Base-by-base conservation (phyloP, 2,888 invertebrate species). In the Epistrophe grossulariae region DNA sequence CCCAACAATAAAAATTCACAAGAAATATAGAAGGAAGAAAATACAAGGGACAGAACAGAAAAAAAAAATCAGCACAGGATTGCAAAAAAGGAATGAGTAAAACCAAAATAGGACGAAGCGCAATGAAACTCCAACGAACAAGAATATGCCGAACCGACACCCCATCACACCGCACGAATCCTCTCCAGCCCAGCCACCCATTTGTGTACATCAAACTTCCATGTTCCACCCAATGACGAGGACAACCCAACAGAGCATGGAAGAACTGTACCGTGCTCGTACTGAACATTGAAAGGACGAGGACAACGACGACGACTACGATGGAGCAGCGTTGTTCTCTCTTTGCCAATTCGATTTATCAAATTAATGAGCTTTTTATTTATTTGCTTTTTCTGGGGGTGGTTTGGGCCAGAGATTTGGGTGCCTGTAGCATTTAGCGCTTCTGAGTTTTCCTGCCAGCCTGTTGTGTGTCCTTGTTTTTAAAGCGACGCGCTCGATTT, bases 331-430 rank as follows among this genome's bases (percentile, higher is more conserved):
- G 68, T 68, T 50, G 87, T 76, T 70, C 70, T 70, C 70, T 77
- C 77, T 79, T 72, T 83, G 87, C 76, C 79, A 74, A 87, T 90
- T 90, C 92, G 91, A 91, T 91, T 91, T 91, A 91, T 91, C 92
- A 91, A 91, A 91, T 91, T 91, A 91, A 91, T 91, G 91, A 91
- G 91, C 91, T 90, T 91, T 91, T 91, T 91, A 87, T 91, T 89
- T 91, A 90, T 91, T 91, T 91, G 91, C 91, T 91, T 91, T 91
- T 90, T 72, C 68, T 59, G 70, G 70, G 71, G 83, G 79, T 19
- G 59, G 60, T 8, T 38, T 1, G 45, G 48, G 45, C 59, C 35
- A 59, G 55, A 38, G 24, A 55, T 70, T 19, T 73, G 82, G 82
- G 66, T 55, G 73, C 73, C 77, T 85, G 52, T 70, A 73, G 85